Percentiles rank a stretch among this genome's conserved stretches.
Conservation (phyloP, 2,797 vertebrate species). For the Pachyuromys duprasi region DNA sequence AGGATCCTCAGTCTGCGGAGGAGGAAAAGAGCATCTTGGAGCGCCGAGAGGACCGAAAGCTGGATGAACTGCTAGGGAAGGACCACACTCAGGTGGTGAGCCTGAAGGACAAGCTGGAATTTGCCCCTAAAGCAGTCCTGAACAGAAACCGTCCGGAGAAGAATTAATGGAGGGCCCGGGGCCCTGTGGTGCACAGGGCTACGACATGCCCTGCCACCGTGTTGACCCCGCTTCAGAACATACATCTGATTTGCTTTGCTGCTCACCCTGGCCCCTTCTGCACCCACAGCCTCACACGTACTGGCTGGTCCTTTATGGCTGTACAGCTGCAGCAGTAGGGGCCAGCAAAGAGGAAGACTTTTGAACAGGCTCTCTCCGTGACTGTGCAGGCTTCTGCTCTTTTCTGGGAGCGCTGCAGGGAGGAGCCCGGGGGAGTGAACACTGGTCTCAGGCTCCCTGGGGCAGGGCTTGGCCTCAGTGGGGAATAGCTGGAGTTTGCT, state of each 20-base stretch:
- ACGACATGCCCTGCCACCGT: not conserved
- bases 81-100: slow-evolving; percentile 96
- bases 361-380: not conserved
- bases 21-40: slow-evolving; percentile 94
- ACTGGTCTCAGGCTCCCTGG: not conserved
- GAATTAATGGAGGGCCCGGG: slow-evolving; percentile 86
- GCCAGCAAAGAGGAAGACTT: slow-evolving; percentile 42
- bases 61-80: slow-evolving; percentile 92
- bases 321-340: not conserved
- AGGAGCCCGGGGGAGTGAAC: not conserved
- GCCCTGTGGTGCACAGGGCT: not conserved
- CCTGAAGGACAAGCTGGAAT: slow-evolving; percentile 97
- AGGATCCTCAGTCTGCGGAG: slow-evolving; percentile 84
- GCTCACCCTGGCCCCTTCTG: slow-evolving; percentile 24
- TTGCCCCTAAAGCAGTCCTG: slow-evolving; percentile 95
- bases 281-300: not conserved
- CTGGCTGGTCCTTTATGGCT: not conserved
- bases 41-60: slow-evolving; percentile 94
- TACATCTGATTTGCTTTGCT: slow-evolving; percentile 41
- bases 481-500: not conserved
- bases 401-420: not conserved
- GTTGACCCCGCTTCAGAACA: not conserved
- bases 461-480: not conserved
- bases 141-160: slow-evolving; percentile 96
- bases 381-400: not conserved